Base-by-base conservation (phyloP, 1,140 invertebrate genomes). In the Zaprionus vittiger region DNA sequence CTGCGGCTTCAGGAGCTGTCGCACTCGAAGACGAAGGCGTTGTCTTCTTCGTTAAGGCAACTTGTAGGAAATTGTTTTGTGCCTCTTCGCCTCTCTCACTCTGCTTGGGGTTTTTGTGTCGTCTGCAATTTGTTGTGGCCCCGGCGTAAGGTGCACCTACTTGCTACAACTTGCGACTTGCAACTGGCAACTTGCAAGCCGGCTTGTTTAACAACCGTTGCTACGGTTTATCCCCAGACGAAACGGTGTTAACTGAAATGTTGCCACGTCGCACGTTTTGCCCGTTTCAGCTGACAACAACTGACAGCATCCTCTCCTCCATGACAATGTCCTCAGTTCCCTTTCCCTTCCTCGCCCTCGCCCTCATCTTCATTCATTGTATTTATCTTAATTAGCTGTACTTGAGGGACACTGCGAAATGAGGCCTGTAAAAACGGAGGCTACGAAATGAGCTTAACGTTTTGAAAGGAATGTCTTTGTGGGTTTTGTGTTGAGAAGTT, bases 181-280 rank as follows among this genome's bases (percentile, higher is more conserved):
- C 64, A 63, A 63, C 54, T 72, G 63, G 75, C 78, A 67, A 77
- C 68, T 57, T 55, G 63, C 64, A 62, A 65, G 47, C 71, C 71
- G 67, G 79, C 79, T 80, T 76, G 81, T 83, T 47, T 86, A 86
- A 87, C 83, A 89, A 87, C 83, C 84, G 83, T 87, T 87, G 84
- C 71, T 86, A 87, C 83, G 83, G 83, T 86, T 86, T 68, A 54
- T 65, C 61, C 73, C 65, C 65, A 54, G 52, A 41, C 52, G 31
- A 65, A 62, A 78, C 56, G 54, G 83, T 89, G 83, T 87, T 86
- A 87, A 83, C 80, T 89, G 77, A 83, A 86, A 78, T 82, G 83
- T 86, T 66, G 77, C 41, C 73, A 69, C 55, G 47, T 81, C 65
- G 83, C 79, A 79, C 74, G 72, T 76, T 77, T 55, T 61, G 73